Percentiles rank a stretch among this genome's conserved stretches.
phyloP scores from a whole-genome alignment of 2,888 invertebrate genomes.

The Teleogryllus oceanicus region DNA sequence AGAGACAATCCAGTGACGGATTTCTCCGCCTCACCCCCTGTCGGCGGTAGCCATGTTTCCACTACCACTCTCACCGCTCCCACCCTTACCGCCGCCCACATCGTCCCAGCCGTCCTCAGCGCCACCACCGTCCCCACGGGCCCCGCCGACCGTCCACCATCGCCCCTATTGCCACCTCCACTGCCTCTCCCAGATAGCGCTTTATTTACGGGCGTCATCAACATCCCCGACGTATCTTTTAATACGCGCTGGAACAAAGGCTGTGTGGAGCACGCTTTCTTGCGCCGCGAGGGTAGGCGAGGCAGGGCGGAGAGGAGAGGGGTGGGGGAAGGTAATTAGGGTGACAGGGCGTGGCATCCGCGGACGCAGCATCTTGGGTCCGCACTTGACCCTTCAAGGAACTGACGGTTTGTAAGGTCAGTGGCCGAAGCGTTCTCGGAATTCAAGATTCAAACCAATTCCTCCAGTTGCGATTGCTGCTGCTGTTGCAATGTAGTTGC shows the following conservation, averaged over 20 bases:
- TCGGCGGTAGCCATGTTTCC: too few relatives aligned
- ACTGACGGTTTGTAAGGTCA: too few relatives aligned
- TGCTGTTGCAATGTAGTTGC: too few relatives aligned
- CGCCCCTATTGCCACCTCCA: background rate
- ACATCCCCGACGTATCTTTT: slow-evolving; percentile 3
- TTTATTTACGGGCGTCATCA: background rate
- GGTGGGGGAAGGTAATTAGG: background rate
- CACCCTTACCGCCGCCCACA: too few relatives aligned
- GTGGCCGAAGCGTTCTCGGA: too few relatives aligned
- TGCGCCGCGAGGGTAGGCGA: background rate
- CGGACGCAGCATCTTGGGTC: too few relatives aligned
- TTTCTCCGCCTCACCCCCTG: too few relatives aligned
- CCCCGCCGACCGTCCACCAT: background rate
- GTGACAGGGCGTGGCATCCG: background rate
- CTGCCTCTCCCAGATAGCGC: background rate
- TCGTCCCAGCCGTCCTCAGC: background rate
- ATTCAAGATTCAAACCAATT: too few relatives aligned
- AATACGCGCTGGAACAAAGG: background rate
- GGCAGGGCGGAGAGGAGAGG: background rate
- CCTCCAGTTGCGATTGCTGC: too few relatives aligned
- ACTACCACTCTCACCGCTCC: too few relatives aligned
- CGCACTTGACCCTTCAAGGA: too few relatives aligned
- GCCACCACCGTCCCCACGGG: background rate
- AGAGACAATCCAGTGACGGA: too few relatives aligned
- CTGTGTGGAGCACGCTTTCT: background rate